Base-by-base conservation (phyloP, 2,888 invertebrate genomes). In the Cartodere bifasciata region DNA sequence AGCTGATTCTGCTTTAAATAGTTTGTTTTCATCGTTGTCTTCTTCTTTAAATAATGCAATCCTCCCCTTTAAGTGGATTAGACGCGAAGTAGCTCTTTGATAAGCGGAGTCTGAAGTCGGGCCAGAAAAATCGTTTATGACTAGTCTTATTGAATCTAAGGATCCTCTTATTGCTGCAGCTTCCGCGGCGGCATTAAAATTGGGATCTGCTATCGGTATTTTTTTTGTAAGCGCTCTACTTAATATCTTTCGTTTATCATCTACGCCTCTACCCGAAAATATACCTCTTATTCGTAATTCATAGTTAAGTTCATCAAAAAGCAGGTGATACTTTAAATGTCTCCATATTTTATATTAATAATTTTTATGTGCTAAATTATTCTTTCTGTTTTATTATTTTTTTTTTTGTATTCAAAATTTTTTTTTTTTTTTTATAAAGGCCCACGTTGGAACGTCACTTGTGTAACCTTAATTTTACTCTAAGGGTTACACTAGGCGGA, bases 281-380 rank as follows among this genome's bases (percentile, higher is more conserved):
- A 23, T 16, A 1, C 23, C 23, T 23, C 16, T 23, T 5, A 29
- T 29, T 15, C 16, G 2, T 1, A 29, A 7, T 15, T 29, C 29
- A 15, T 23, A 29, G 2, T 29, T 29, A 3, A 29, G 23, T 29
- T 23, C 23, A 16, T 23, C n/a, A n/a, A n/a, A n/a, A n/a, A n/a
- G n/a, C n/a, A n/a, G n/a, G n/a, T n/a, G n/a, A n/a, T n/a, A n/a
- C n/a, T n/a, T n/a, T n/a, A n/a, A n/a, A n/a, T n/a, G n/a, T n/a
- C n/a, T n/a, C n/a, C n/a, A n/a, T n/a, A n/a, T n/a, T n/a, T n/a
- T n/a, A n/a, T n/a, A n/a, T n/a, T n/a, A n/a, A n/a, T n/a, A n/a
- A n/a, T n/a, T n/a, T n/a, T n/a, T n/a, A n/a, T n/a, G n/a, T n/a
- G n/a, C n/a, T n/a, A n/a, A n/a, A n/a, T n/a, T n/a, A n/a, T n/a